These are phyloP conservation scores for Enteromius argenteus DNA, from an alignment of 2,797 vertebrate species.

Conservation along the genomic window DNA sequence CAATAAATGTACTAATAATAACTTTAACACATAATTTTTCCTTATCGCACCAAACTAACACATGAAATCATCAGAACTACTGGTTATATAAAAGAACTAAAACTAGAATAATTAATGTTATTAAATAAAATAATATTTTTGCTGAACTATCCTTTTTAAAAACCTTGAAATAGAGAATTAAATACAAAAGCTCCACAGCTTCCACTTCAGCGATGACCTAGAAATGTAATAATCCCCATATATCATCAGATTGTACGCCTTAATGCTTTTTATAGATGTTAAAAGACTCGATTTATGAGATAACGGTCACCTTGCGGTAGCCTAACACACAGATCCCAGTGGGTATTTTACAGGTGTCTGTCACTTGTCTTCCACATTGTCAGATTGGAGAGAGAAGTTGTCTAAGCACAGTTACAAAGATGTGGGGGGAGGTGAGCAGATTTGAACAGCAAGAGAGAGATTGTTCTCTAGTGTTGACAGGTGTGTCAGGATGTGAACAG, in stretches of 20 bases:
- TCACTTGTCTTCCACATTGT: conserved; percentile 23
- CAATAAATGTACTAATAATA: neutral
- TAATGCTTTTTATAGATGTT: conserved; percentile 24
- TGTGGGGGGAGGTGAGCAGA: neutral
- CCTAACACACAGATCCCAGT: conserved; percentile 3
- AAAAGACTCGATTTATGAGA: conserved; percentile 25
- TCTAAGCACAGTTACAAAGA: conserved; percentile 18
- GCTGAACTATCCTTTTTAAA: neutral
- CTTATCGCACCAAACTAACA: neutral
- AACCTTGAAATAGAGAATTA: neutral
- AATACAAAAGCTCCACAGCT: neutral
- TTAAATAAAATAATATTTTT: neutral
- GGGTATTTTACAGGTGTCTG: conserved; percentile 25
- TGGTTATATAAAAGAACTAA: neutral
- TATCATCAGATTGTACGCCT: conserved; percentile 14
- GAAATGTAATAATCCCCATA: conserved; percentile 19
- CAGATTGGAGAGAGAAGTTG: conserved; percentile 24
- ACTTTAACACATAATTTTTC: neutral
- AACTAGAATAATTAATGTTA: neutral
- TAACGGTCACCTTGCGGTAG: conserved; percentile 11
- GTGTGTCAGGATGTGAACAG: conserved; percentile 20
- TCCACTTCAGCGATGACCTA: conserved; percentile 17
- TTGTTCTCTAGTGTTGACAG: conserved; percentile 31
- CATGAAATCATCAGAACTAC: neutral
- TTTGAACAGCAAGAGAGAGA: conserved; percentile 18